phyloP scores from a whole-genome alignment of 2,888 invertebrate genomes.

The Operophtera brumata region DNA sequence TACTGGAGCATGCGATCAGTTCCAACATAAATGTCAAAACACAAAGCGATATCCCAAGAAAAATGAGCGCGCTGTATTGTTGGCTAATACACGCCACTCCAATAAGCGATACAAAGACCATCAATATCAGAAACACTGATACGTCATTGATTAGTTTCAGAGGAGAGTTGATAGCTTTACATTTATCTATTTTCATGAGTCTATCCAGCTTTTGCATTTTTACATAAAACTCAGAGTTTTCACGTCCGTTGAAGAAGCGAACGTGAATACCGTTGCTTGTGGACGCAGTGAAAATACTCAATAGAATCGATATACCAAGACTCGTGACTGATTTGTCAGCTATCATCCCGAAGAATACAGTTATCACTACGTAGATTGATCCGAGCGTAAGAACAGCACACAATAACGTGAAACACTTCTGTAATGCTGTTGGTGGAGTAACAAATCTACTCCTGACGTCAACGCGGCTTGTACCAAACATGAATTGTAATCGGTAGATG shows the following conservation, averaged over 20 bases:
- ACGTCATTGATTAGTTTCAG: constrained; percentile 34
- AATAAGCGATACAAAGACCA: constrained; percentile 20
- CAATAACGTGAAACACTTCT: constrained; percentile 48
- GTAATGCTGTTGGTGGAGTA: constrained; percentile 45
- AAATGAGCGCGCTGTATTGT: constrained; percentile 19
- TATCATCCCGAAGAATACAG: constrained; percentile 22
- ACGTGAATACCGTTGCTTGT: constrained; percentile 45
- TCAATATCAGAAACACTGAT: constrained; percentile 30
- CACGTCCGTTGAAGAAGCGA: constrained; percentile 49
- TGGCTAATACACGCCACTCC: constrained; percentile 21
- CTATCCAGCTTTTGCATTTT: constrained; percentile 58
- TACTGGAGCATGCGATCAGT: constrained; percentile 45
- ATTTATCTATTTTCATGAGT: constrained; percentile 48
- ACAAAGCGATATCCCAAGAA: constrained; percentile 32
- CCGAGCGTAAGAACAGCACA: constrained; percentile 29
- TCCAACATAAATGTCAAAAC: constrained; percentile 47
- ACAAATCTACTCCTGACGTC: constrained; percentile 49
- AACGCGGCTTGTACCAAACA: constrained; percentile 53
- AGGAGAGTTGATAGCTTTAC: constrained; percentile 37
- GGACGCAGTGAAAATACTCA: constrained; percentile 36
- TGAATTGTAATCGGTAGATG: constrained; percentile 42
- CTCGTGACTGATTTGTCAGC: constrained; percentile 26
- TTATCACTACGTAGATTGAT: constrained; percentile 24
- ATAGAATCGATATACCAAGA: constrained; percentile 30
- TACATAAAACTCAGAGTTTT: constrained; percentile 50